Evolutionary conservation across 2,113 vertebrate species (phyloP).

Genomic region (Todiramphus chloris): DNA sequence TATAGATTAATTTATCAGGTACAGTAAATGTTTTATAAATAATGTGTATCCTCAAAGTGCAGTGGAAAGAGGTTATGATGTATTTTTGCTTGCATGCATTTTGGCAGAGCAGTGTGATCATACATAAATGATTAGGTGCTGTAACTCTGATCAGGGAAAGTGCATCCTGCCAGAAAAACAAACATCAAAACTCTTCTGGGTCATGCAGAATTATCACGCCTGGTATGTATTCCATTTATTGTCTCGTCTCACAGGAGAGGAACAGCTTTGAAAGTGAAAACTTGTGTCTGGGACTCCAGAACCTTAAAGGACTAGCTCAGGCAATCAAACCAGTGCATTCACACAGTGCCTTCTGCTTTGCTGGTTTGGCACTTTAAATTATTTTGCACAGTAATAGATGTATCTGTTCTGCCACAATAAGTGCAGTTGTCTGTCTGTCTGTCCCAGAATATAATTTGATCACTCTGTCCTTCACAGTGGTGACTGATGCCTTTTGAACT

Average conservation of each 20-base stretch:
- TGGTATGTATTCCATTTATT: neutral
- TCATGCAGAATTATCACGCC: neutral
- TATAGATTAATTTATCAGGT: slow-evolving; percentile 16
- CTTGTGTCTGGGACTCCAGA: neutral
- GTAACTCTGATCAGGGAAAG: slow-evolving; percentile 28
- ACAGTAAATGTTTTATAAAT: slow-evolving; percentile 43
- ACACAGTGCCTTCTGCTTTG: neutral
- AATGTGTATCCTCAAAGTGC: neutral
- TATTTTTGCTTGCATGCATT: slow-evolving; percentile 51
- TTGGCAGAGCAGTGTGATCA: slow-evolving; percentile 18
- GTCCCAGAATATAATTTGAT: neutral
- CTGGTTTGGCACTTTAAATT: neutral
- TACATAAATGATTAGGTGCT: slow-evolving; percentile 62
- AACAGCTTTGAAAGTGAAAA: neutral
- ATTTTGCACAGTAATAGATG: neutral
- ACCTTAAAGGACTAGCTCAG: neutral
- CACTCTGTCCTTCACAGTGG: neutral
- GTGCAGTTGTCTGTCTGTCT: neutral
- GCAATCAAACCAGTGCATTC: neutral
- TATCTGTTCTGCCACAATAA: neutral
- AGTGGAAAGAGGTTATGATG: slow-evolving; percentile 35
- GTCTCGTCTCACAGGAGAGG: neutral
- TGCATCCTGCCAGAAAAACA: slow-evolving; percentile 34
- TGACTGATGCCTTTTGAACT: neutral
- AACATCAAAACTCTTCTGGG: slow-evolving; percentile 29